phyloP scores from a whole-genome alignment of 2,113 vertebrate species.

The Caranx ignobilis region DNA sequence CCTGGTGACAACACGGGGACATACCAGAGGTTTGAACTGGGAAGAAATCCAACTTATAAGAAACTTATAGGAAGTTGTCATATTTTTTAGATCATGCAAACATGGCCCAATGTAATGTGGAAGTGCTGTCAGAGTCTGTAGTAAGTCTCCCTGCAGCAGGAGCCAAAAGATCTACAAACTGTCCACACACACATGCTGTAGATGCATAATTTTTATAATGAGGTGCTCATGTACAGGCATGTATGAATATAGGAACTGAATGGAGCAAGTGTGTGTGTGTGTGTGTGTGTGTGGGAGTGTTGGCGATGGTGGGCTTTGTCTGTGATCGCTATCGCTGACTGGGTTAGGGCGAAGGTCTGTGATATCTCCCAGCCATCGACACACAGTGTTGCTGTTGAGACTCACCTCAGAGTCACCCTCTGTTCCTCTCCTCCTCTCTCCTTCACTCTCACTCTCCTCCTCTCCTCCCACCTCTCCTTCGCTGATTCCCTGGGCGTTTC shows the following conservation, averaged over 20 bases:
- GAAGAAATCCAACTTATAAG: no score
- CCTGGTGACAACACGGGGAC: no score
- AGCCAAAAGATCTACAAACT: slow-evolving; percentile 61
- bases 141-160: slow-evolving; percentile 8
- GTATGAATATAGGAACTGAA: slow-evolving; percentile 51
- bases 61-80: neutral
- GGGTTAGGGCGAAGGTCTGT: slow-evolving; percentile 76
- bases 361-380: slow-evolving; percentile 79
- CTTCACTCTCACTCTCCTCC: neutral
- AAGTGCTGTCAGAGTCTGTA: slow-evolving; percentile 43
- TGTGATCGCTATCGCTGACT: slow-evolving; percentile 78
- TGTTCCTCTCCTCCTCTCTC: slow-evolving; percentile 44
- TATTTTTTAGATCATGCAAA: slow-evolving; percentile 44
- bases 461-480: slow-evolving; percentile 44
- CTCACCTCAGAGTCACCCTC: slow-evolving; percentile 76
- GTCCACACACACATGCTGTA: slow-evolving; percentile 40
- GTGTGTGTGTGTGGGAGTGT: slow-evolving; percentile 36
- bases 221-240: slow-evolving; percentile 52
- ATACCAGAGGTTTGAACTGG: neutral
- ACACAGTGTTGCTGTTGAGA: slow-evolving; percentile 71
- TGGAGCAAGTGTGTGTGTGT: slow-evolving; percentile 37
- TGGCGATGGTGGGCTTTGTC: slow-evolving; percentile 48
- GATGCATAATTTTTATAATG: slow-evolving; percentile 73
- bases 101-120: slow-evolving; percentile 12
- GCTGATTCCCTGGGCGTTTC: slow-evolving; percentile 52